Percentiles rank a stretch among this genome's conserved stretches.
phyloP scores from a whole-genome alignment of 1,140 invertebrate genomes.

The Mizuhopecten yessoensis region DNA sequence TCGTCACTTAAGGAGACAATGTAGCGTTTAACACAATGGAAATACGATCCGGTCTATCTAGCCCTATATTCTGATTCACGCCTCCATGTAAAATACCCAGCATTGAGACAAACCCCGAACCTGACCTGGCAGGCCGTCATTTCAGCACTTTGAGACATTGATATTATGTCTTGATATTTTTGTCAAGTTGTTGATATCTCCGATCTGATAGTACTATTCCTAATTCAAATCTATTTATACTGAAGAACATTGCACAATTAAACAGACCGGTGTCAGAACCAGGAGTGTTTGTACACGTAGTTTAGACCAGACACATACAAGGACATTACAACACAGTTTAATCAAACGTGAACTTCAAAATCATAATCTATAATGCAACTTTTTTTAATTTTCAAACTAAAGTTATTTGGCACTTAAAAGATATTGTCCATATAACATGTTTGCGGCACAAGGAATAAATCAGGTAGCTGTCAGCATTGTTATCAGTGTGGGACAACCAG shows the following conservation, averaged over 20 bases:
- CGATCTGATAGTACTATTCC: slow-evolving; percentile 16
- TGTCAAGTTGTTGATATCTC: slow-evolving; percentile 32
- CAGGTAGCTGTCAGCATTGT: background rate
- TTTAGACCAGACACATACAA: background rate
- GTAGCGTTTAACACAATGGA: slow-evolving; percentile 4
- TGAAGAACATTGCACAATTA: background rate
- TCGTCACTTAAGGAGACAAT: slow-evolving; percentile 32
- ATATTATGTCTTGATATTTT: slow-evolving; percentile 22
- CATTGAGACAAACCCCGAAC: background rate
- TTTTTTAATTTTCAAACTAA: background rate
- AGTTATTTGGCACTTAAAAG: background rate
- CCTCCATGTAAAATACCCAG: background rate
- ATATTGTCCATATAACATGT: background rate
- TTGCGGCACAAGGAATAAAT: background rate
- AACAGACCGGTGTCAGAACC: slow-evolving; percentile 3
- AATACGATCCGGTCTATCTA: background rate
- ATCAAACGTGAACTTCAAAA: background rate
- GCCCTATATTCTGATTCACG: background rate
- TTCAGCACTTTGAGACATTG: slow-evolving; percentile 20
- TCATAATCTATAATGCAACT: background rate
- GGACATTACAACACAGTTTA: background rate
- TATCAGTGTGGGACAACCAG: background rate
- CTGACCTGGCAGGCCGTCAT: slow-evolving; percentile 16
- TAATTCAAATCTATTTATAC: background rate
- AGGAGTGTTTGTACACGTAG: background rate